These are phyloP conservation scores for Plebejus anna DNA, from an alignment of 2,888 invertebrate species.

Conservation along the genomic window DNA sequence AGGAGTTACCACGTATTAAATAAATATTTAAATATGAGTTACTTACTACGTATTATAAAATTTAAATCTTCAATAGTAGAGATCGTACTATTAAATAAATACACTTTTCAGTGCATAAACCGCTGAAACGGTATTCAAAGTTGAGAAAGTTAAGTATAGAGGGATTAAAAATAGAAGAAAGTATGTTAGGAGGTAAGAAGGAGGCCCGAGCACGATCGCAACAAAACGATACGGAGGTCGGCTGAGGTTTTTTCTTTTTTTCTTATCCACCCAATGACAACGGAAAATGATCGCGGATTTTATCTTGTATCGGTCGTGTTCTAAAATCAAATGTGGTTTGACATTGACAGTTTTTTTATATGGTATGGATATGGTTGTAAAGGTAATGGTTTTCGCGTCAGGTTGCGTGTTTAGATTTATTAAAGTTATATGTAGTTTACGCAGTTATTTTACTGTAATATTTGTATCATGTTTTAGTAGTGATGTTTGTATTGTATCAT, in stretches of 20 bases:
- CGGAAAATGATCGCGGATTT: conserved; percentile 33
- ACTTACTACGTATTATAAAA: neutral
- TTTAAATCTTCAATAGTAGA: neutral
- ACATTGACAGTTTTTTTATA: conserved; percentile 1
- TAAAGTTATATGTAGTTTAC: neutral
- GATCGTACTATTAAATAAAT: neutral
- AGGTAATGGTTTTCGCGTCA: conserved; percentile 34
- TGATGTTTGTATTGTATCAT: too few relatives aligned
- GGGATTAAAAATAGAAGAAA: conserved; percentile 53
- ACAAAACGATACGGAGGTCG: conserved; percentile 74
- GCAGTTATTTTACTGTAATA: neutral
- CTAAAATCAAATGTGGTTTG: conserved; percentile 16
- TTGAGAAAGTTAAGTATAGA: conserved; percentile 33
- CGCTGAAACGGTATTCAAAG: conserved; percentile 15
- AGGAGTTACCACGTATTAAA: neutral
- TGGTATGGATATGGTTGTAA: too few relatives aligned
- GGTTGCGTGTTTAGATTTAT: neutral
- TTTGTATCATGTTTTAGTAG: too few relatives aligned
- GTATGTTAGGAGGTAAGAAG: conserved; percentile 78
- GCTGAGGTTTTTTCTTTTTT: conserved; percentile 59
- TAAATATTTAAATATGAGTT: neutral
- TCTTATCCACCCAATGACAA: conserved; percentile 47
- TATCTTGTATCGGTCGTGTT: conserved; percentile 1
- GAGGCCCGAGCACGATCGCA: conserved; percentile 70
- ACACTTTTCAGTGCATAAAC: neutral